phyloP scores from a whole-genome alignment of 2,113 vertebrate genomes.

The Carassius gibelio region DNA sequence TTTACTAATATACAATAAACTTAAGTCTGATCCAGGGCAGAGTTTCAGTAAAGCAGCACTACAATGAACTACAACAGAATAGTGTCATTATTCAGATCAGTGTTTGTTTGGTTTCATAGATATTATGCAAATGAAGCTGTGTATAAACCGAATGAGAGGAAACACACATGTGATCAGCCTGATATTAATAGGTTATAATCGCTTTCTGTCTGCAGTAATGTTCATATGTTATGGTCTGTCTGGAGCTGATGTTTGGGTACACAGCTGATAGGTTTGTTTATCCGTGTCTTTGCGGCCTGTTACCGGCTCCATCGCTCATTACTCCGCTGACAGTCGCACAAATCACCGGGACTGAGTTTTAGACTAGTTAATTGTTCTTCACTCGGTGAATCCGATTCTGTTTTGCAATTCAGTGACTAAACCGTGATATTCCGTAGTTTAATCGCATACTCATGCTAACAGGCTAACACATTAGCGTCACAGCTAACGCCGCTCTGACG shows the following conservation, averaged over 20 bases:
- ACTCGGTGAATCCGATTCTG: not conserved
- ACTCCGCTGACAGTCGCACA: not conserved
- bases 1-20: not conserved
- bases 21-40: too few species aligned
- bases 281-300: conserved; percentile 35
- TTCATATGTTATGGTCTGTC: not conserved
- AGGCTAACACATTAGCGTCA: conserved; percentile 25
- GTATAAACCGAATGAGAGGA: not conserved
- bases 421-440: not conserved
- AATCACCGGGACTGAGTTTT: not conserved
- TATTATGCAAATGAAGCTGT: not conserved
- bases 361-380: not conserved
- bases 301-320: not conserved
- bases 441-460: conserved; percentile 19
- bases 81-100: too few species aligned
- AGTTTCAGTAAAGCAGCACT: too few species aligned
- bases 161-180: not conserved
- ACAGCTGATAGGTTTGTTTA: not conserved
- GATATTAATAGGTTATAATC: not conserved
- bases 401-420: not conserved
- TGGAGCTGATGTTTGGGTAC: not conserved
- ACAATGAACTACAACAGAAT: too few species aligned
- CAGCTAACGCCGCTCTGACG: not conserved
- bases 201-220: not conserved
- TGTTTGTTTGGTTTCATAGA: not conserved